These are phyloP conservation scores for Myanophis thanlyinensis DNA, from an alignment of 2,113 vertebrate genomes.

Conservation along the genomic window DNA sequence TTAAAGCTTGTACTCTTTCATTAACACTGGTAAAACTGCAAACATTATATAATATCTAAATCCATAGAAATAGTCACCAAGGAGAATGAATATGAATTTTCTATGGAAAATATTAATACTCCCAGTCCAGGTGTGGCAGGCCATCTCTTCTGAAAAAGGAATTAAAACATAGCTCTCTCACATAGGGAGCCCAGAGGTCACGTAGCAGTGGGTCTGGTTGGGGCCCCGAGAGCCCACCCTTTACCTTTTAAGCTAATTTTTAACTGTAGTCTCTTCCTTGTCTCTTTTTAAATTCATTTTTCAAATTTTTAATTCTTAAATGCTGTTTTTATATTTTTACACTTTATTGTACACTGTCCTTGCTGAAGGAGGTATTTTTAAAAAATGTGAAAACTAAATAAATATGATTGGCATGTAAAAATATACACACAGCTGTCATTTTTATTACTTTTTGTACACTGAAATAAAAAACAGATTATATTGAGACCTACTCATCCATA, in stretches of 20 bases:
- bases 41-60: neutral
- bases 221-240: neutral
- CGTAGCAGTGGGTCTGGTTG: neutral
- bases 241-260: neutral
- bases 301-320: neutral
- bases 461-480: neutral
- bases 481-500: neutral
- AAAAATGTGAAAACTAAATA: neutral
- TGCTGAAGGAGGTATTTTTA: neutral
- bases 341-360: neutral
- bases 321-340: neutral
- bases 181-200: neutral
- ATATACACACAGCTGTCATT: neutral
- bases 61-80: neutral
- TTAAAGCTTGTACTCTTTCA: neutral
- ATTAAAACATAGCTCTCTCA: neutral
- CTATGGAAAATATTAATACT: neutral
- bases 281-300: neutral
- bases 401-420: neutral
- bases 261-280: neutral
- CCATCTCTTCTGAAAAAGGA: neutral
- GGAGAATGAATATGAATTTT: neutral
- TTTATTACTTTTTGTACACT: neutral
- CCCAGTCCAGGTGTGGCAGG: neutral
- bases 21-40: neutral